Evolutionary conservation across 2,113 vertebrate genomes (phyloP).

Genomic region (Calypte anna): DNA sequence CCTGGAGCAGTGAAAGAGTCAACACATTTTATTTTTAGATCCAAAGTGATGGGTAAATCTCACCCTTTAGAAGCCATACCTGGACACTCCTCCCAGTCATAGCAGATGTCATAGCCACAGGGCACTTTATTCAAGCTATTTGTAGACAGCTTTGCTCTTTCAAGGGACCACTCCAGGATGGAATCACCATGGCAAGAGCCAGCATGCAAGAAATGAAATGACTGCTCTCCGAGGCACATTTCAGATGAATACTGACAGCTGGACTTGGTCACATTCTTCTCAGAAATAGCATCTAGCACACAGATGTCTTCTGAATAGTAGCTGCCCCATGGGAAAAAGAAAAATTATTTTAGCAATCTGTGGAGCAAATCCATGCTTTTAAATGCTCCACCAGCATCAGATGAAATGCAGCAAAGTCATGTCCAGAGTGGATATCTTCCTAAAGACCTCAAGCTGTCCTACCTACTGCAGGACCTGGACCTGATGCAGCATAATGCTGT

Average conservation of each 20-base stretch:
- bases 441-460: neutral
- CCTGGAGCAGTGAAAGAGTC: neutral
- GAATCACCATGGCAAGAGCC: conserved; percentile 70
- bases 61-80: conserved; percentile 66
- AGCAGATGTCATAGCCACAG: conserved; percentile 87
- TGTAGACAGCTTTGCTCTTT: conserved; percentile 80
- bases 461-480: neutral
- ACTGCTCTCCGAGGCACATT: conserved; percentile 80
- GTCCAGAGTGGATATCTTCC: neutral
- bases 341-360: neutral
- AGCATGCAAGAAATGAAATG: conserved; percentile 79
- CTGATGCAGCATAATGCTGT: neutral
- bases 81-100: conserved; percentile 91
- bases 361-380: neutral
- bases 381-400: fast-evolving
- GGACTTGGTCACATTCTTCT: conserved; percentile 75
- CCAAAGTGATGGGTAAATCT: neutral
- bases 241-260: conserved; percentile 82
- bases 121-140: conserved; percentile 78
- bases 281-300: conserved; percentile 74
- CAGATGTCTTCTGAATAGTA: conserved; percentile 80
- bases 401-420: neutral
- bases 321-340: conserved; percentile 63
- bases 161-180: conserved; percentile 81
- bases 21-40: neutral